Evolutionary conservation across 2,888 invertebrate genomes (phyloP), one percentile per base, ranked within the genome.

Genomic region (Falcaria lacertinaria): DNA sequence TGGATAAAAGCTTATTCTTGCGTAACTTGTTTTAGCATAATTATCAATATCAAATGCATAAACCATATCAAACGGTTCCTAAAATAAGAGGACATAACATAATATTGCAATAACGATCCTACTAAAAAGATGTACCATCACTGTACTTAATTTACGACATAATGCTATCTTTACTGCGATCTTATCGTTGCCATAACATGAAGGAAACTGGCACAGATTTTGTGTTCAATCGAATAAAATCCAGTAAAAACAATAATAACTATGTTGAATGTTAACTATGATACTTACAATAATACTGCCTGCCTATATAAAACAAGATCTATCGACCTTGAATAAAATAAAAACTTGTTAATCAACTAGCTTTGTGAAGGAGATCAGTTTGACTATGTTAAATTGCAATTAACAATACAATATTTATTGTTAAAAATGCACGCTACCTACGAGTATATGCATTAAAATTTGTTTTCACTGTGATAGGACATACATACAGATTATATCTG

Each of bases 261-360:
- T 28, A 28, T 22, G 22, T 22, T 22, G 1, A 22, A 22, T 22
- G 22, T 6, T 22, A 22, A 2, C 14, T 13, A 14, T 17, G 14
- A 19, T 19, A 19, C 7, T 13, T 36, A 48, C 46, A 54, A n/a
- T n/a, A n/a, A n/a, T 48, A 49, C 47, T 44, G 47, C 36, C 28
- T 40, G 34, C 40, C 45, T 45, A 43, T 50, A 60, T 56, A 44
- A 49, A 60, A 28, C 11, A 28, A 28, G 28, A 50, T 50, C 45
- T 41, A 44, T 45, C 50, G 63, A 60, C 71, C 68, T 69, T 67
- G 66, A 48, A 50, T 47, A n/a, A 45, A 47, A 52, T 51, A 60
- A 65, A 64, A 68, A 66, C 67, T 62, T 58, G 67, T 66, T 65
- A 57, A 60, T 60, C 60, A 64, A 62, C 57, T 11, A 63, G 60